These are phyloP conservation scores for Poeciliopsis gracilis DNA, from an alignment of 2,797 vertebrate species.

Conservation along the genomic window DNA sequence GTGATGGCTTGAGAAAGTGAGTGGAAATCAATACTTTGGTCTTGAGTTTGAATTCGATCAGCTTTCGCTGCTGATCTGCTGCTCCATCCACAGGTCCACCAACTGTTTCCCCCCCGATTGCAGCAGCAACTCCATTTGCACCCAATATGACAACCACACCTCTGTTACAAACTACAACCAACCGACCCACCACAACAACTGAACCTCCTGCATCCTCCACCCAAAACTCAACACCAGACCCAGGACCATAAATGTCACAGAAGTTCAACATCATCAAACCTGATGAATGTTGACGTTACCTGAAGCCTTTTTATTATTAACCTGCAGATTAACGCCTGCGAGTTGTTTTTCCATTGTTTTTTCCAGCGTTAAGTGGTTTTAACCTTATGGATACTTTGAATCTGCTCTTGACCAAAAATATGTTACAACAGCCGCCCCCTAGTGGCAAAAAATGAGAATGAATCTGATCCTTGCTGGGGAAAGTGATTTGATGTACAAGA, in stretches of 20 bases:
- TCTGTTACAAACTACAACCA: background rate
- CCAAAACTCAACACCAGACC: background rate
- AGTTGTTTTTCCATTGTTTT: background rate
- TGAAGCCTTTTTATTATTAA: no score
- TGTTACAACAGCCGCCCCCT: no score
- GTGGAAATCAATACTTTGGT: background rate
- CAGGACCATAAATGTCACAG: background rate
- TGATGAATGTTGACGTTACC: no score
- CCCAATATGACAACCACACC: no score
- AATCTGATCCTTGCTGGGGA: background rate
- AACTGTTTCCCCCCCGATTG: background rate
- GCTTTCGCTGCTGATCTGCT: background rate
- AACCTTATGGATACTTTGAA: no score
- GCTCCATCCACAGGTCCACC: background rate
- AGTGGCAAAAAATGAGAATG: no score
- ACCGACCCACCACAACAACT: no score
- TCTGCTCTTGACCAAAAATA: no score
- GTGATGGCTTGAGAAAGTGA: slow-evolving; percentile 28
- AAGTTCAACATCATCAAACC: no score
- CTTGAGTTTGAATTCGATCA: background rate
- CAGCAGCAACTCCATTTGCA: background rate
- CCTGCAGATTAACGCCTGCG: no score
- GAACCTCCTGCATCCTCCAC: no score
- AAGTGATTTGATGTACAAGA: background rate
- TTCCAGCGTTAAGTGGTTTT: no score